Base-by-base conservation (phyloP, 2,888 invertebrate genomes). In the Ptychoptera contaminata region DNA sequence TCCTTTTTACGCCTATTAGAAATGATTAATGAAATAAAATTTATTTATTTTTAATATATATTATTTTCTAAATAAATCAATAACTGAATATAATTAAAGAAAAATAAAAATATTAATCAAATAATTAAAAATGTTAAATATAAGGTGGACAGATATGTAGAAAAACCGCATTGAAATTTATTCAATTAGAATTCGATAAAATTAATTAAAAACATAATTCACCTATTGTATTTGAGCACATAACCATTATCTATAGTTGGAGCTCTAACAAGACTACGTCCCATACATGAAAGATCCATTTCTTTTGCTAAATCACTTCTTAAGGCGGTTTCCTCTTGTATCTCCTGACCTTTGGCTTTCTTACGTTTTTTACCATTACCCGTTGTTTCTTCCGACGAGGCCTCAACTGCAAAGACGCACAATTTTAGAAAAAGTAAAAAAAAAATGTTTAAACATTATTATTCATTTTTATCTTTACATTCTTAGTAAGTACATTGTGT, bases 241-340 rank as follows among this genome's bases (percentile, higher is more conserved):
- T 52, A 49, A 2, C 65, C 67, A 48, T 67, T 57, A 16, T 53
- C 54, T 9, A 68, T 60, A 43, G 57, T 56, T 1, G 67, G 67
- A 2, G 67, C 67, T 48, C 57, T 54, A 2, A 62, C 51, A 43
- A 59, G 55, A 34, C 60, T 61, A 46, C 58, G 52, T 32, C 58
- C 57, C 37, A 53, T 51, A 46, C 67, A 68, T 42, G 62, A 58
- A 55, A 63, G 54, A 47, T 68, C 67, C 32, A 68, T 47, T 5
- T 51, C 51, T 9, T 50, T 51, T 0, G 60, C 60, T 48, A 59
- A 52, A 5, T 60, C 54, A 2, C 45, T 46, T 9, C 61, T 52
- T 9, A 67, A 57, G 37, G 49, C 49, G 2, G 47, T 50, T 45
- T 65, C 64, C 43, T 65, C 65, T 2, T 49, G 50, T 42, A 63